phyloP scores from a whole-genome alignment of 2,888 invertebrate species.

The Lasioglossum villosulum region DNA sequence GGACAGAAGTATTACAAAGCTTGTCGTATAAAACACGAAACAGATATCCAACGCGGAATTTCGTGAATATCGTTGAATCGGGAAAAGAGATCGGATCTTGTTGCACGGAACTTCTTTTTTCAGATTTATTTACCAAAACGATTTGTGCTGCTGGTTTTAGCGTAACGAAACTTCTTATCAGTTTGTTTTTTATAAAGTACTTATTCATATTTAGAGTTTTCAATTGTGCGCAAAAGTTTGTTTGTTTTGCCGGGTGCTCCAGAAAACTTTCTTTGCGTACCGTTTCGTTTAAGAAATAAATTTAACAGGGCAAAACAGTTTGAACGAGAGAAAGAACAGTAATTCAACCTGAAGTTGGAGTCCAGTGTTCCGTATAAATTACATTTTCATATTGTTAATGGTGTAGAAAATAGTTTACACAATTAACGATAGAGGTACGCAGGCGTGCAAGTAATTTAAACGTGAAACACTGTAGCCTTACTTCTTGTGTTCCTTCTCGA shows the following conservation, averaged over 20 bases:
- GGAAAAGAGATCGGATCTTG: not conserved
- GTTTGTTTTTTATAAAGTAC: not conserved
- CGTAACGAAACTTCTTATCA: not conserved
- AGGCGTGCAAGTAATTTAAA: not conserved
- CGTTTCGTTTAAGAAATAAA: not conserved
- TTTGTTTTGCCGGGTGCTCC: not conserved
- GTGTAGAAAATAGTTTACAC: not conserved
- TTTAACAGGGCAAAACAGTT: not conserved
- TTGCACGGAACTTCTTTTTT: not conserved
- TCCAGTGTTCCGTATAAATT: not conserved
- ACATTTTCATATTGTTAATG: not conserved
- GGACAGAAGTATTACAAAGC: not conserved
- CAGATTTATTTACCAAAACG: not conserved
- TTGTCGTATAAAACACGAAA: not conserved
- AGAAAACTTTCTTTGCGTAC: not conserved
- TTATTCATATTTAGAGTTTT: not conserved
- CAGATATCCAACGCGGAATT: not conserved
- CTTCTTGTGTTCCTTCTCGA: not conserved
- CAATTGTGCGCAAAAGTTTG: not conserved
- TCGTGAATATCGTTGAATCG: too few species aligned
- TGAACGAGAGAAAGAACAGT: not conserved
- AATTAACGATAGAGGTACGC: not conserved
- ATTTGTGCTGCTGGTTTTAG: not conserved
- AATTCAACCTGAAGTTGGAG: not conserved
- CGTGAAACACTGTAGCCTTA: not conserved